A percentile compares a stretch with the other conserved stretches of the same genome.
These are phyloP conservation scores for Julus scandinavius DNA, from an alignment of 2,888 invertebrate genomes.

Conservation along the genomic window DNA sequence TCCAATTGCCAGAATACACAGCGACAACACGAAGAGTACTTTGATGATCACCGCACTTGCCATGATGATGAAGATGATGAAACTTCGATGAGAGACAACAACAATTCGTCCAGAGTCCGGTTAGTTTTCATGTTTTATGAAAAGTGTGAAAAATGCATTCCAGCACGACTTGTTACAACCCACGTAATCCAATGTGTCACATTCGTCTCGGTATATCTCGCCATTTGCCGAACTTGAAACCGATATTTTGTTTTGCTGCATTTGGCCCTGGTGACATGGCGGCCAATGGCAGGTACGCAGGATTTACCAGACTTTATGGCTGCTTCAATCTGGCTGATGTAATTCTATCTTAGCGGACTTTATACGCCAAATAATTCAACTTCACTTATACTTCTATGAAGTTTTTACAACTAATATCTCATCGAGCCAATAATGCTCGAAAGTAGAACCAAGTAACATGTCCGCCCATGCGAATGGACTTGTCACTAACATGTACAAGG, in stretches of 20 bases:
- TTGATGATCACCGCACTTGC: not conserved
- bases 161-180: not conserved
- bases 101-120: not conserved
- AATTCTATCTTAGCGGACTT: not conserved
- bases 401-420: not conserved
- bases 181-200: constrained; percentile 22
- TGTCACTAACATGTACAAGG: too few species aligned
- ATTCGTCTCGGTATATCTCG: not conserved
- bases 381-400: not conserved
- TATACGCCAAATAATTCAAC: not conserved
- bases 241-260: not conserved
- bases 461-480: too few species aligned
- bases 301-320: not conserved
- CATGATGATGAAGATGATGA: not conserved
- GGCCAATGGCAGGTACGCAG: not conserved
- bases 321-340: constrained; percentile 2
- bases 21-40: not conserved
- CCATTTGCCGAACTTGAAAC: constrained; percentile 13
- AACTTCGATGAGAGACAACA: not conserved
- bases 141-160: constrained; percentile 17
- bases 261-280: not conserved
- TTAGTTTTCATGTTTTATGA: constrained; percentile 28
- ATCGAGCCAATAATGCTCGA: too few species aligned
- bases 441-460: too few species aligned
- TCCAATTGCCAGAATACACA: not conserved